Evolutionary conservation across 2,797 vertebrate species (phyloP).

Genomic region (Acanthurus leucopareius): DNA sequence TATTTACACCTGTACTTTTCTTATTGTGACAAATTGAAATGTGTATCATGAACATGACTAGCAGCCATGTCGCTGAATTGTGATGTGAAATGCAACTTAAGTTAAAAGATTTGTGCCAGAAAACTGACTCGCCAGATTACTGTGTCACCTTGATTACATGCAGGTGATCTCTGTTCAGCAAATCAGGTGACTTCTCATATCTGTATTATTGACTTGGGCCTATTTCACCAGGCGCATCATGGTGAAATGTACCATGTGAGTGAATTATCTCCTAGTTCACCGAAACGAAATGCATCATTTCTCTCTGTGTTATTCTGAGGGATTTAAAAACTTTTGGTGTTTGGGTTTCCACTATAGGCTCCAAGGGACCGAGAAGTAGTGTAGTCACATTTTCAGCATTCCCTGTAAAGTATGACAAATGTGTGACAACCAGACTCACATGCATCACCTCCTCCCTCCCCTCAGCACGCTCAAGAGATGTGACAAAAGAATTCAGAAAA

Average conservation of each 20-base stretch:
- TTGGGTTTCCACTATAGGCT: conserved; percentile 46
- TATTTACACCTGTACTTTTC: neutral
- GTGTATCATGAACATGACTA: neutral
- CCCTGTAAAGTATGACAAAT: conserved; percentile 62
- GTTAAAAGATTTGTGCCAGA: too few relatives aligned
- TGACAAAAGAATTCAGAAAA: conserved; percentile 64
- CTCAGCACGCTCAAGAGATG: conserved; percentile 57
- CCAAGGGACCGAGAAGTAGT: conserved; percentile 58
- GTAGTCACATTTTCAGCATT: conserved; percentile 61
- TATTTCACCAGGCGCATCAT: neutral
- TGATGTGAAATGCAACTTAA: neutral
- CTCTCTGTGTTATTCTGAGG: conserved; percentile 25
- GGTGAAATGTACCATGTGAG: neutral
- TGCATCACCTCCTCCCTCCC: conserved; percentile 30
- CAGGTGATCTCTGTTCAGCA: neutral
- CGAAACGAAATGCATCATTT: neutral
- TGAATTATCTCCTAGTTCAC: conserved; percentile 13
- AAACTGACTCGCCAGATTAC: neutral
- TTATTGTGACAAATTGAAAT: neutral
- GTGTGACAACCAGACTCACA: conserved; percentile 64
- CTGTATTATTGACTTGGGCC: neutral
- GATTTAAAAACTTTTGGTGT: conserved; percentile 8
- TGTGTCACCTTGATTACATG: neutral
- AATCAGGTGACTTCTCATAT: neutral
- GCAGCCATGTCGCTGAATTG: neutral